Evolutionary conservation across 2,888 invertebrate genomes (phyloP).

Genomic region (Acronicta alni): DNA sequence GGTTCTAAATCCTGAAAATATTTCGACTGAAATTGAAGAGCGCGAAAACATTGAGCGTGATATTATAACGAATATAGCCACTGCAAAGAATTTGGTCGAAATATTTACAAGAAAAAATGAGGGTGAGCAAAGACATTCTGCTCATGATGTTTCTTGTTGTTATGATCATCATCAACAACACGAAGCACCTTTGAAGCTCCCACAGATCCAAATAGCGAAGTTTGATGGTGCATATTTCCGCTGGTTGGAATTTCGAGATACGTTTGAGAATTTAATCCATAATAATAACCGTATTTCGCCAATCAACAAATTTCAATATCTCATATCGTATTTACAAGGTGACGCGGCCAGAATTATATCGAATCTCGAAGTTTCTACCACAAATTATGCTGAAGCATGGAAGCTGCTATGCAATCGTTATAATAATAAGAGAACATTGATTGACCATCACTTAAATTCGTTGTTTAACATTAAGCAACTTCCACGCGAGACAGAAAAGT

Average conservation of each 20-base stretch:
- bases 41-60: conserved; percentile 39
- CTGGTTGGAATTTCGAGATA: conserved; percentile 53
- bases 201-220: conserved; percentile 46
- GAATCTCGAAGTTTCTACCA: conserved; percentile 41
- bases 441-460: conserved; percentile 43
- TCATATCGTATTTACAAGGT: conserved; percentile 43
- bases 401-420: conserved; percentile 15
- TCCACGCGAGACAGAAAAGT: conserved; percentile 33
- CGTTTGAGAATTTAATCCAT: conserved; percentile 44
- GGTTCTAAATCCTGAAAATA: conserved; percentile 23
- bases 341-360: conserved; percentile 45
- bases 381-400: conserved; percentile 14
- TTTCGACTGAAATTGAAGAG: conserved; percentile 34
- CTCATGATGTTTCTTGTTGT: conserved; percentile 10
- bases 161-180: conserved; percentile 18
- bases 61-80: conserved; percentile 31
- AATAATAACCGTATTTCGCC: conserved; percentile 43
- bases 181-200: conserved; percentile 35
- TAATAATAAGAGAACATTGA: conserved; percentile 20
- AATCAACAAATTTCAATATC: conserved; percentile 33
- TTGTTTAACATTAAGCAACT: conserved; percentile 34
- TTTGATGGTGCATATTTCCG: conserved; percentile 52
- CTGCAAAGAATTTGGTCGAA: conserved; percentile 34
- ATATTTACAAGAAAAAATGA: conserved; percentile 12
- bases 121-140: neutral